A percentile compares a stretch with the other conserved stretches of the same genome.
Conservation (phyloP, 2,888 invertebrate genomes). For the Lypha dubia region DNA sequence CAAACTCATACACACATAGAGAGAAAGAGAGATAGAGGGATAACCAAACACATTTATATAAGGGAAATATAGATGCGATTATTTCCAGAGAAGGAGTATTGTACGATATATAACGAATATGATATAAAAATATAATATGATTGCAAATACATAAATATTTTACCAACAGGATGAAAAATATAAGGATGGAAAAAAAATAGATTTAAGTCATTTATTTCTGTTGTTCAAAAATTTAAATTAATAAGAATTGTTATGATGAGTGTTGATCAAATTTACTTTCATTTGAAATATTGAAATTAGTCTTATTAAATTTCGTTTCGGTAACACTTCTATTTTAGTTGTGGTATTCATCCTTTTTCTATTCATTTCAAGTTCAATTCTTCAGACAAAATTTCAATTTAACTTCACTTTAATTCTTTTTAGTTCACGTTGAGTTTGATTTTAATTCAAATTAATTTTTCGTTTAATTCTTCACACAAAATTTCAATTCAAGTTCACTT, state of each 20-base stretch:
- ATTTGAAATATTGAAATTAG: background rate
- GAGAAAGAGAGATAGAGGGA: background rate
- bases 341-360: too few species aligned
- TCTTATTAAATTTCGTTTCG: too few species aligned
- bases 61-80: constrained; percentile 6
- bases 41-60: constrained; percentile 3
- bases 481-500: too few species aligned
- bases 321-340: too few species aligned
- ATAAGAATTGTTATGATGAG: background rate
- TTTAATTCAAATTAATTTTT: too few species aligned
- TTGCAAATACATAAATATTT: constrained; percentile 48
- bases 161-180: constrained; percentile 8
- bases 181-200: background rate
- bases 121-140: constrained; percentile 49
- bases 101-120: constrained; percentile 25
- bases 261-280: background rate
- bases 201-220: background rate
- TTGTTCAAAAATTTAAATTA: background rate
- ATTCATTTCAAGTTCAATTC: too few species aligned
- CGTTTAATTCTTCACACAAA: too few species aligned
- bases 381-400: too few species aligned
- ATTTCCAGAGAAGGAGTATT: background rate
- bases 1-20: too few species aligned
- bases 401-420: too few species aligned
- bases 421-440: too few species aligned